These are phyloP conservation scores for Neopelma chrysocephalum DNA, from an alignment of 2,797 vertebrate genomes.

Conservation along the genomic window DNA sequence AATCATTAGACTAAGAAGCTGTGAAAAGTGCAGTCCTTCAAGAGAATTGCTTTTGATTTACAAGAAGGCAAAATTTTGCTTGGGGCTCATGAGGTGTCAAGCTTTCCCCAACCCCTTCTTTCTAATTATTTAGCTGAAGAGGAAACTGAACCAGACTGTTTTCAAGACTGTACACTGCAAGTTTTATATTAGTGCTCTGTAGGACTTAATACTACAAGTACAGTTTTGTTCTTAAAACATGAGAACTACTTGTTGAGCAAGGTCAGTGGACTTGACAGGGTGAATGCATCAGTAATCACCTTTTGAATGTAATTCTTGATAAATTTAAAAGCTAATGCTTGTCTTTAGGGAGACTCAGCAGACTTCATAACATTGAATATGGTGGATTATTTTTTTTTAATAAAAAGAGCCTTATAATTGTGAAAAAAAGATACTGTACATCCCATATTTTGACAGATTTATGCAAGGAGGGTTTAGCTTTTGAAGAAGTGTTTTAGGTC, in stretches of 20 bases:
- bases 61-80: background rate
- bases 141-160: background rate
- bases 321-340: background rate
- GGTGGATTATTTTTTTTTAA: background rate
- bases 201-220: background rate
- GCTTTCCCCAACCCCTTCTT: background rate
- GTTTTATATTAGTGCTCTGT: background rate
- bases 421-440: background rate
- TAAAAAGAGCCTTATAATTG: background rate
- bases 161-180: background rate
- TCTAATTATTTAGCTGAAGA: background rate
- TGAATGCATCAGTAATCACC: background rate
- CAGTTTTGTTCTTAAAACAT: background rate
- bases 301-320: background rate
- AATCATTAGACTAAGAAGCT: background rate
- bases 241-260: background rate
- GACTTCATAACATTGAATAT: background rate
- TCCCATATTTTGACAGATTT: background rate
- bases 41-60: background rate
- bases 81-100: fast-evolving
- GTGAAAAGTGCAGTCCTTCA: background rate
- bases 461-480: background rate
- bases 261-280: background rate
- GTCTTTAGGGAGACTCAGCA: background rate
- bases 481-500: background rate